Base-by-base conservation (phyloP, 2,888 invertebrate genomes). In the Melipona bicolor region DNA sequence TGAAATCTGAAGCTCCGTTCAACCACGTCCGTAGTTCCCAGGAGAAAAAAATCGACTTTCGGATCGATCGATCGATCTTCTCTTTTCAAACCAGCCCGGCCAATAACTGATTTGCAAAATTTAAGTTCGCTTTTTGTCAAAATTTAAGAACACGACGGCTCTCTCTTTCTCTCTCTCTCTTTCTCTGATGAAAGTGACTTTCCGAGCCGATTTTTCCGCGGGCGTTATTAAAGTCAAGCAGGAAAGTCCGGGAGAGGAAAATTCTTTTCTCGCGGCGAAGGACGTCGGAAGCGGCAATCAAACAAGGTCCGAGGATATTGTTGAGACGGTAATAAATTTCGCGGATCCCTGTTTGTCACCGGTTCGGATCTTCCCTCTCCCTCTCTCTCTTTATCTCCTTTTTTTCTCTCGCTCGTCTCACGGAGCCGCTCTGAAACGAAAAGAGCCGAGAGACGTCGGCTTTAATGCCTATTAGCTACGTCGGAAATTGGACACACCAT, bases 401-500 rank as follows among this genome's bases (percentile, higher is more conserved):
- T 32, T 19, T 27, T n/a, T 36, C 15, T 21, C 49, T 52, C 52
- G 3, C 69, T 82, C 81, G 19, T 13, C 2, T 36, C 19, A 21
- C 36, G n/a, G n/a, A 67, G 27, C 27, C 70, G 84, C 82, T 86
- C 84, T 81, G 81, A 24, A 88, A 81, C 81, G 79, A 76, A 43
- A 43, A 86, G 75, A 86, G 72, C 68, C 56, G 79, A 50, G 76
- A 69, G 79, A 76, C 80, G 87, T 87, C 87, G 73, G 83, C 88
- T 89, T 87, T 88, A 88, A 89, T 88, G 84, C 84, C 87, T 87
- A 89, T 90, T 89, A 88, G 83, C 83, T 69, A 81, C 84, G 88
- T 82, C 82, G 87, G 88, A 90, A 90, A 90, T 90, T 90, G 90
- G 90, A 88, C 85, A 81, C 83, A 85, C 83, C 89, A 84, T 88